Evolutionary conservation across 1,140 invertebrate species (phyloP).

Genomic region (Drosophila nasuta): DNA sequence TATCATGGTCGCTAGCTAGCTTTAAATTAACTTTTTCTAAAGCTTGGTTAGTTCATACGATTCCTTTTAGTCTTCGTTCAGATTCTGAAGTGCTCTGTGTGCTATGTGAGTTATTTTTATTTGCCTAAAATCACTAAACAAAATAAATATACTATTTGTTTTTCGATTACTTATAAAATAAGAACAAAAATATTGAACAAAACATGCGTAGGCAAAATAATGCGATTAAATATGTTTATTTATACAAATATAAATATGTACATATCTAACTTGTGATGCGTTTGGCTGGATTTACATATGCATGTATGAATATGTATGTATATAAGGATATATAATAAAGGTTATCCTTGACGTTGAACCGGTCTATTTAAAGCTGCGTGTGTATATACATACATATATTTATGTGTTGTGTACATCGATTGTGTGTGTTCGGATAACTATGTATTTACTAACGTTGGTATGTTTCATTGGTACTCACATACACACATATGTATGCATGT

Average conservation of each 20-base stretch:
- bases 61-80: constrained; percentile 44
- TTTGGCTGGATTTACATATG: no score
- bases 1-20: constrained; percentile 16
- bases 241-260: constrained; percentile 2
- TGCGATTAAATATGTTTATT: constrained; percentile 3
- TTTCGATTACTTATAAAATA: no score
- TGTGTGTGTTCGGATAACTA: no score
- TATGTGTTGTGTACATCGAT: no score
- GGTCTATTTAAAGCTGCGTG: not conserved
- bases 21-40: constrained; percentile 36
- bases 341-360: constrained; percentile 4
- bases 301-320: not conserved
- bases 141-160: no score
- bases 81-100: constrained; percentile 19
- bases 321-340: constrained; percentile 5
- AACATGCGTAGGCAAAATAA: no score
- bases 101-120: not conserved
- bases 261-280: not conserved
- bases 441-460: no score
- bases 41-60: constrained; percentile 36
- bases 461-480: no score
- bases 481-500: no score
- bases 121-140: no score
- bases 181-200: no score
- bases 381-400: not conserved